These are phyloP conservation scores for Anarhynchus alexandrinus DNA, from an alignment of 2,113 vertebrate species.

Conservation along the genomic window DNA sequence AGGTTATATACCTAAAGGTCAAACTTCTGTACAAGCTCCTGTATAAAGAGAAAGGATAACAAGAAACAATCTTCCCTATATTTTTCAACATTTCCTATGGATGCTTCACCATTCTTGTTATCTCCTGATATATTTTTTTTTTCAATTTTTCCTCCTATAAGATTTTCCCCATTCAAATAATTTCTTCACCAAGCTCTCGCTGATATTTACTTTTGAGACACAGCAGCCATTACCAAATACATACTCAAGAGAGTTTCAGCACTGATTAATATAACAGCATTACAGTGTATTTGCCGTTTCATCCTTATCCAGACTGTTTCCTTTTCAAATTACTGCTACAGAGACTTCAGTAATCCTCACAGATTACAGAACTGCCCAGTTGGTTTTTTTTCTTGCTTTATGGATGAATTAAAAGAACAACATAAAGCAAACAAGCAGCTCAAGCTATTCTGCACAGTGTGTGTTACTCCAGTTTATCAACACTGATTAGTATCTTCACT, in stretches of 20 bases:
- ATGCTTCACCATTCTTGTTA: neutral
- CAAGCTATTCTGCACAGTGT: neutral
- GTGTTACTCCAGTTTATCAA: neutral
- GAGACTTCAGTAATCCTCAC: neutral
- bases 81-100: neutral
- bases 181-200: neutral
- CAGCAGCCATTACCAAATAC: neutral
- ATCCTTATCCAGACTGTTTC: neutral
- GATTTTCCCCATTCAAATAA: neutral
- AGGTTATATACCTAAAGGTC: neutral
- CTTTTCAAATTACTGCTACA: neutral
- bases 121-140: neutral
- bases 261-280: neutral
- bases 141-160: neutral
- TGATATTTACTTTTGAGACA: neutral
- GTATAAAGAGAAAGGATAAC: neutral
- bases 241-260: neutral
- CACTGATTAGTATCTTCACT: neutral
- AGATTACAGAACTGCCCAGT: neutral
- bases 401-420: neutral
- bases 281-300: neutral
- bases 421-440: neutral
- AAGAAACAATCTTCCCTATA: neutral
- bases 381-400: neutral
- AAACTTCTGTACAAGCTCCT: neutral